Percentiles rank a stretch among this genome's conserved stretches.
phyloP scores from a whole-genome alignment of 2,113 vertebrate species.

The Cyanistes caeruleus region DNA sequence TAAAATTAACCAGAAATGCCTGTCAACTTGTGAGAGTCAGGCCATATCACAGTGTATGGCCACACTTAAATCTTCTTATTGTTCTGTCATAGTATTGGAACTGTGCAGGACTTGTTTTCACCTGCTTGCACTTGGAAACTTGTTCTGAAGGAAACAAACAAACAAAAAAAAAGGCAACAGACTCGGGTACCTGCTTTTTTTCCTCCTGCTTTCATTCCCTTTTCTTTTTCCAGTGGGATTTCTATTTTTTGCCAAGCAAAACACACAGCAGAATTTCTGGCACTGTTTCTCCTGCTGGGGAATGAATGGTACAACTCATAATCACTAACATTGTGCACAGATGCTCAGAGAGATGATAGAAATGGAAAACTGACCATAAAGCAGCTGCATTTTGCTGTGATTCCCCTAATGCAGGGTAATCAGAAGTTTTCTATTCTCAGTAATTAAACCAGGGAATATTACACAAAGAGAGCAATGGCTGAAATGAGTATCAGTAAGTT shows the following conservation, averaged over 20 bases:
- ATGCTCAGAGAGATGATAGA: slow-evolving; percentile 46
- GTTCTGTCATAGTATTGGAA: neutral
- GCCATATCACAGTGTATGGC: neutral
- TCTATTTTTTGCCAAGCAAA: slow-evolving; percentile 14
- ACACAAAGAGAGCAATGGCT: neutral
- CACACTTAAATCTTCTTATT: neutral
- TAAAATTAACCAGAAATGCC: neutral
- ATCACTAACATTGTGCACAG: slow-evolving; percentile 54
- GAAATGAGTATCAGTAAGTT: neutral
- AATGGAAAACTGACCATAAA: slow-evolving; percentile 59
- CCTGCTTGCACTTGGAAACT: neutral
- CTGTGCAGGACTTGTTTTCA: neutral
- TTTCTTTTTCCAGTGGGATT: neutral
- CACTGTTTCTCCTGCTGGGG: neutral
- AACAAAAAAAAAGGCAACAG: neutral
- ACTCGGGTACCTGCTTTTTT: neutral
- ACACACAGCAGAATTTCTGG: slow-evolving; percentile 47
- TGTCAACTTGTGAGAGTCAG: neutral
- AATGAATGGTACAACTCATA: slow-evolving; percentile 44
- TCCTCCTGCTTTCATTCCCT: neutral
- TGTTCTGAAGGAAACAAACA: neutral
- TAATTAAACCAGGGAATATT: slow-evolving; percentile 32
- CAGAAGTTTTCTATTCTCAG: slow-evolving; percentile 23
- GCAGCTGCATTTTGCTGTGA: slow-evolving; percentile 45
- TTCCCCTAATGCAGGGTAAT: slow-evolving; percentile 4